Evolutionary conservation across 1,140 invertebrate species (phyloP).

Genomic region (Ooceraea biroi): DNA sequence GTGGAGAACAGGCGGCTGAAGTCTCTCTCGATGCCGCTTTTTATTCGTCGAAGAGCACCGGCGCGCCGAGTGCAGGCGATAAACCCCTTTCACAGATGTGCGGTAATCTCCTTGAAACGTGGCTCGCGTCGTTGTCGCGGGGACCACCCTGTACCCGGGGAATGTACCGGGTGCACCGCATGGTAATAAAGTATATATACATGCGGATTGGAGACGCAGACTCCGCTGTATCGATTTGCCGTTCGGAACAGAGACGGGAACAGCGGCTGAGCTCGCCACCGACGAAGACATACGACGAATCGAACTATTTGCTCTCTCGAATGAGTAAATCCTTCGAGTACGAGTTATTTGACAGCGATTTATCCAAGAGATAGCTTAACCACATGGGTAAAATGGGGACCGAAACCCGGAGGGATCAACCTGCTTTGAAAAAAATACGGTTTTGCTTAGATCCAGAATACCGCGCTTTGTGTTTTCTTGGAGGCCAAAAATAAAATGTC

Average conservation of each 20-base stretch:
- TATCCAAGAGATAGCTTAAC: slow-evolving; percentile 33
- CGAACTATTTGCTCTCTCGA: slow-evolving; percentile 37
- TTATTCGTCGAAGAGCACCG: slow-evolving; percentile 9
- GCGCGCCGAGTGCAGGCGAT: background rate
- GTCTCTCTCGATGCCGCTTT: slow-evolving; percentile 11
- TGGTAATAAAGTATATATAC: slow-evolving; percentile 79
- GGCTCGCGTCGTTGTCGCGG: slow-evolving; percentile 40
- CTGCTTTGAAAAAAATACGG: background rate
- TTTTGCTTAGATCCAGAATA: background rate
- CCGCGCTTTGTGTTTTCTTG: background rate
- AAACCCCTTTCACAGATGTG: slow-evolving; percentile 37
- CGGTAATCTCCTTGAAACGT: slow-evolving; percentile 54
- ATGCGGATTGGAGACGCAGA: slow-evolving; percentile 84
- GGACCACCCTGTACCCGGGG: slow-evolving; percentile 64
- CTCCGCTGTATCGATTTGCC: slow-evolving; percentile 85
- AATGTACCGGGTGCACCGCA: slow-evolving; percentile 76
- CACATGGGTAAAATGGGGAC: background rate
- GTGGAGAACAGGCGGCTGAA: background rate
- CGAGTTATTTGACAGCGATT: slow-evolving; percentile 53
- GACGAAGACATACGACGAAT: slow-evolving; percentile 54
- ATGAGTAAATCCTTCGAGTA: slow-evolving; percentile 51
- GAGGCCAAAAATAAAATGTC: background rate
- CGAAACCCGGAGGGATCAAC: background rate
- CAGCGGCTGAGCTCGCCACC: slow-evolving; percentile 59
- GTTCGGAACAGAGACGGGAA: slow-evolving; percentile 70